Evolutionary conservation across 1,140 invertebrate genomes (phyloP), one percentile per base, ranked within the genome.

Genomic region (Polypedilum pembai): DNA sequence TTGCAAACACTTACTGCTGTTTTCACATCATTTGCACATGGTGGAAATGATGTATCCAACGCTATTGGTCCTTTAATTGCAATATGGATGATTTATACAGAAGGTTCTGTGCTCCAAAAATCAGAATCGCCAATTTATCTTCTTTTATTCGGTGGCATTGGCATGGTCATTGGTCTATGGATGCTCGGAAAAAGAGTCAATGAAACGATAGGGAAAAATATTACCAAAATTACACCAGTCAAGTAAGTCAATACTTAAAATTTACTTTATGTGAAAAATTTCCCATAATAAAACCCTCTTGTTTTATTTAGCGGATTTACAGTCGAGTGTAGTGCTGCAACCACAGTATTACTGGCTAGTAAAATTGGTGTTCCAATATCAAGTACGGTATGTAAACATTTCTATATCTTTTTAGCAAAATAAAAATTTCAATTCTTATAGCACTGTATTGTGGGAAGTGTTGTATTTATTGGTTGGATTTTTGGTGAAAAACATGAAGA

Each of bases 1-100:
- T 85, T 98, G 4, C 97, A 99, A 85, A 90, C 99, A 41, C 84
- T 99, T 33, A 99, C 97, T 0, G 98, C 98, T 1, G 91, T 93
- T 18, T 99, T 99, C 84, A 96, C 95, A 0, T 95, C 95, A 75
- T 99, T 99, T 83, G 98, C 97, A 66, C 98, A 99, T 80, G 98
- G 97, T 41, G 97, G 96, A 20, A 99, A 99, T 83, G 97, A 99
- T 85, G 96, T 99, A 41, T 96, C 95, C 81, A 99, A 99, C 85
- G 96, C 98, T 0, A 98, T 99, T 78, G 98, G 96, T 8, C 98
- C 98, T 0, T 84, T 99, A n/a, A 94, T 99, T 73, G 95, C 94
- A 0, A 83, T 99, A 0, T 98, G 95, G 91, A 85, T 96, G 76
- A 91, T 99, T 74, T 92, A 90, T 77, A 87, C 88, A 10, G 91